These are phyloP conservation scores for Notechis scutatus DNA, from an alignment of 2,113 vertebrate species.

Conservation along the genomic window DNA sequence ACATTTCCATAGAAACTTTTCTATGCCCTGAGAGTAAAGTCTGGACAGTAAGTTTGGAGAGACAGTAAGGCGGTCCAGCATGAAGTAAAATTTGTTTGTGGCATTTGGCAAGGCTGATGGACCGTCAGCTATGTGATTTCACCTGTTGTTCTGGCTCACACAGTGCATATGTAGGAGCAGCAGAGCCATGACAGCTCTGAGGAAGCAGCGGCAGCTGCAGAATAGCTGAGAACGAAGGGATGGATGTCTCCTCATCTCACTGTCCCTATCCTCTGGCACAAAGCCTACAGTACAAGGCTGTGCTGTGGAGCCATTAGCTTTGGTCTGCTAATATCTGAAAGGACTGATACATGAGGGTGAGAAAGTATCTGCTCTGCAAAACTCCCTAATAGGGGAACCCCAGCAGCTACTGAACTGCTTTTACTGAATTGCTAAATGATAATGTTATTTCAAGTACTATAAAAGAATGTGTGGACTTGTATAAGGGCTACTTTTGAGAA, in stretches of 20 bases:
- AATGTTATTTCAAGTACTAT: neutral
- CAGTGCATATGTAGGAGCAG: accelerated
- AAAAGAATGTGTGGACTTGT: neutral
- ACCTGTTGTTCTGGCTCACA: neutral
- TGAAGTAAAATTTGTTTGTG: neutral
- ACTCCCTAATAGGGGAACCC: neutral
- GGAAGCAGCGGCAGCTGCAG: neutral
- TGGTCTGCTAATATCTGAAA: neutral
- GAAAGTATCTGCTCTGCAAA: neutral
- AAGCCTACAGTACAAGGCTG: neutral
- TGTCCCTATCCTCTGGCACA: neutral
- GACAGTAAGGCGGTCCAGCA: neutral
- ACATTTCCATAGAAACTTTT: accelerated
- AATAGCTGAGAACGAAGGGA: accelerated
- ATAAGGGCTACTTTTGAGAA: too few species aligned
- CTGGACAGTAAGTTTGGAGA: neutral
- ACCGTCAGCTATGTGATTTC: conserved; percentile 8
- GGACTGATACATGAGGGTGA: neutral
- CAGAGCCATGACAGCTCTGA: neutral
- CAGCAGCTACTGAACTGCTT: neutral
- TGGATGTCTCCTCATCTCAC: accelerated
- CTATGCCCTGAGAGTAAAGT: accelerated
- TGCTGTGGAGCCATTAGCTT: neutral
- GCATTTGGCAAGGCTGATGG: neutral
- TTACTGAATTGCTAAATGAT: neutral